These are phyloP conservation scores for Myotis vivesi DNA, from an alignment of 2,797 vertebrate genomes.

Conservation along the genomic window DNA sequence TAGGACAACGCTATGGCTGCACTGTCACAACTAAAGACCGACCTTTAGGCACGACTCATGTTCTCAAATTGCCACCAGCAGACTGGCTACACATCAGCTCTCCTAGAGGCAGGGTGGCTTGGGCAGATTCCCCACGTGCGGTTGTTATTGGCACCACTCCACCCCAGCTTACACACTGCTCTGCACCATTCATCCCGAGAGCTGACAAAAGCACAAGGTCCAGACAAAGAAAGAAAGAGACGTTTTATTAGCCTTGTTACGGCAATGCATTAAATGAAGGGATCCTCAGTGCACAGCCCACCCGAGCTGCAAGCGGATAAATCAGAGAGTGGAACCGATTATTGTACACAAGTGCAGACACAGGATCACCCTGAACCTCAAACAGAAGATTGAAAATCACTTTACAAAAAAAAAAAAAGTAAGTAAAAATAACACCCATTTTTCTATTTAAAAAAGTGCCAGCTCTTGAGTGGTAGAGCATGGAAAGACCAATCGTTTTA, in stretches of 20 bases:
- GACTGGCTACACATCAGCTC: background rate
- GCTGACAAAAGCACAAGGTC: background rate
- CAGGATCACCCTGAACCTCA: conserved; percentile 80
- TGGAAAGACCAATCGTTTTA: conserved; percentile 56
- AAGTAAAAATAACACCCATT: conserved; percentile 84
- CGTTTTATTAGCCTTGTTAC: conserved; percentile 89
- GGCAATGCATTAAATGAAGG: conserved; percentile 81
- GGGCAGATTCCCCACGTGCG: too few relatives aligned
- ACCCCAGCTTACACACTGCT: background rate
- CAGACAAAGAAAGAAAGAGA: conserved; percentile 61
- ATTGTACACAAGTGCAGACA: conserved; percentile 83
- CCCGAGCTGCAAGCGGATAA: conserved; percentile 81
- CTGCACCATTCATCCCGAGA: background rate
- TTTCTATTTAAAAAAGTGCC: conserved; percentile 78
- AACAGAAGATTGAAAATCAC: conserved; percentile 82
- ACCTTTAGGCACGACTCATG: background rate
- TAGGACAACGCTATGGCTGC: fast-evolving
- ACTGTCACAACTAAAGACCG: fast-evolving
- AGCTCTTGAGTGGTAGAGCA: conserved; percentile 73
- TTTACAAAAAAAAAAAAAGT: conserved; percentile 79
- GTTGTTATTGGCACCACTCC: background rate
- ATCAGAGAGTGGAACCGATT: conserved; percentile 80
- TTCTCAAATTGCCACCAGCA: background rate
- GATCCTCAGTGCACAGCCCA: conserved; percentile 82
- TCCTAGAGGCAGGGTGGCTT: background rate